Evolutionary conservation across 2,113 vertebrate genomes (phyloP).

Genomic region (Rhea pennata): DNA sequence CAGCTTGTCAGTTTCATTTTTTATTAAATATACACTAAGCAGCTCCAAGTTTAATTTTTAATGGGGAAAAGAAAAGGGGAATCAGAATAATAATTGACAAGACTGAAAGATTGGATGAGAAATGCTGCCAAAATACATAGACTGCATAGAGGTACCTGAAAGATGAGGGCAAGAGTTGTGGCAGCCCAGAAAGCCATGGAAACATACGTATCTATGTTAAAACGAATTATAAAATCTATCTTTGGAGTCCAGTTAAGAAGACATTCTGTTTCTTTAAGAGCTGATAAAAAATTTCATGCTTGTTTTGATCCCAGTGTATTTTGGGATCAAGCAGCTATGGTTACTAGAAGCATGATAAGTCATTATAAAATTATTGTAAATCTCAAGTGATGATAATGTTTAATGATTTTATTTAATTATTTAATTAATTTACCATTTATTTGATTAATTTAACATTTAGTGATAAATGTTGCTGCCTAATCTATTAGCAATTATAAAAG

Average conservation of each 20-base stretch:
- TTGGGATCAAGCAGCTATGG: background rate
- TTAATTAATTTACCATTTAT: too few relatives aligned
- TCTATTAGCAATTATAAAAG: background rate
- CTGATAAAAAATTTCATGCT: background rate
- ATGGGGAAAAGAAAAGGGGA: background rate
- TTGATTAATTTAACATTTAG: background rate
- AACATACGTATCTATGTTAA: background rate
- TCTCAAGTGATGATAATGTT: background rate
- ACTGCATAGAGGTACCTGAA: background rate
- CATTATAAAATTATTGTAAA: background rate
- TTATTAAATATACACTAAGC: conserved; percentile 37
- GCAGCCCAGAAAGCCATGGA: background rate
- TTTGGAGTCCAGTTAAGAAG: background rate
- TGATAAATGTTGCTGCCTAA: background rate
- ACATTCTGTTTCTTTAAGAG: background rate
- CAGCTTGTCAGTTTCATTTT: conserved; percentile 49
- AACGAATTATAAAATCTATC: background rate
- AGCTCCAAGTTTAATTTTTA: conserved; percentile 42
- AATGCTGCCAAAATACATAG: conserved; percentile 3
- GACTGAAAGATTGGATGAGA: conserved; percentile 8
- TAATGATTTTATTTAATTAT: background rate
- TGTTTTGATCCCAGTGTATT: background rate
- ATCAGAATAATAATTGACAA: conserved; percentile 27
- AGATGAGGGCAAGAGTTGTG: background rate
- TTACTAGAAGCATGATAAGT: background rate